A percentile compares a stretch with the other conserved stretches of the same genome.
Evolutionary conservation across 2,888 invertebrate species (phyloP).

Genomic region (Cactoblastis cactorum): DNA sequence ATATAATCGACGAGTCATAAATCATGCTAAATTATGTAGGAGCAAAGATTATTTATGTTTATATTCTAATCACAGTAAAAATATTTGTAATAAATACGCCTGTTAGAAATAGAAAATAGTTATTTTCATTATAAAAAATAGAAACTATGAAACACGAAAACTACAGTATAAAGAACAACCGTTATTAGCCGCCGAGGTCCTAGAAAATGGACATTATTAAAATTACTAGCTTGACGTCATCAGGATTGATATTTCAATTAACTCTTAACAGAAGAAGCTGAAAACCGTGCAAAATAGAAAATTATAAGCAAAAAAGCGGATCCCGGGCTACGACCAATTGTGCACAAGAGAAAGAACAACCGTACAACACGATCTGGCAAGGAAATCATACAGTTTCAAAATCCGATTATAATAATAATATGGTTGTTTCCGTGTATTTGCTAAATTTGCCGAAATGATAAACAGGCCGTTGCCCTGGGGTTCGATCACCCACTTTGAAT

Average conservation of each 20-base stretch:
- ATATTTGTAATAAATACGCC: background rate
- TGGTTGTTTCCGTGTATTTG: slow-evolving; percentile 24
- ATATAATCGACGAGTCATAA: slow-evolving; percentile 2
- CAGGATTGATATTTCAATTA: too few species aligned
- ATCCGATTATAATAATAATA: slow-evolving; percentile 10
- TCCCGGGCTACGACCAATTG: too few species aligned
- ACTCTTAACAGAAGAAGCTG: too few species aligned
- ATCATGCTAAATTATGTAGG: background rate
- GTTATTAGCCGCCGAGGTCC: too few species aligned
- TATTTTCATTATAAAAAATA: background rate
- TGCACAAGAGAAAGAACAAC: too few species aligned
- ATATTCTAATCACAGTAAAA: background rate
- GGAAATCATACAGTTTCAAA: background rate
- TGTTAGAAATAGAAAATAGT: background rate
- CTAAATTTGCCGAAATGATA: slow-evolving; percentile 23
- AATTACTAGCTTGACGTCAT: too few species aligned
- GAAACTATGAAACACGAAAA: background rate
- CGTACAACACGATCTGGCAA: background rate
- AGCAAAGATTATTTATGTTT: background rate
- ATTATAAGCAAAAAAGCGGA: too few species aligned
- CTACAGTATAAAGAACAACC: too few species aligned
- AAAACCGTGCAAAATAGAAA: too few species aligned
- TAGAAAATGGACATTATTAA: too few species aligned
- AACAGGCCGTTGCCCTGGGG: slow-evolving; percentile 23
- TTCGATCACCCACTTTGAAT: slow-evolving; percentile 19